phyloP scores from a whole-genome alignment of 2,888 invertebrate species.

The Drosophila villosipedis region DNA sequence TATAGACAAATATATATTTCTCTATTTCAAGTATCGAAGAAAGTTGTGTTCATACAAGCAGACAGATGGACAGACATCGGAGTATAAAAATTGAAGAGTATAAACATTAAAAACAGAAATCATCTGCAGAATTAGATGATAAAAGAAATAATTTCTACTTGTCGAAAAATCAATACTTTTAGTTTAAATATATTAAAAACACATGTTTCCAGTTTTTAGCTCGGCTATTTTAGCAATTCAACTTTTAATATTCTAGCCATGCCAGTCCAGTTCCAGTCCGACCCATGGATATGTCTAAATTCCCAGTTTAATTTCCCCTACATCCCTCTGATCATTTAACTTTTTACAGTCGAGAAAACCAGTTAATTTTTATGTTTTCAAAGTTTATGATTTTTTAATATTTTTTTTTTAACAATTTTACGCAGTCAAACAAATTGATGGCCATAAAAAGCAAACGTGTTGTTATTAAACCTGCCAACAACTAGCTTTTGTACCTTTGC shows the following conservation, averaged over 20 bases:
- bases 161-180: background rate
- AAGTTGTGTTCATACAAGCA: background rate
- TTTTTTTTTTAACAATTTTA: constrained; percentile 45
- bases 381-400: constrained; percentile 41
- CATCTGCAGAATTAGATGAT: background rate
- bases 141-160: background rate
- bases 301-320: background rate
- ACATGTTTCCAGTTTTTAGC: background rate
- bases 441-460: constrained; percentile 32
- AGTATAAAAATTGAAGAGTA: background rate
- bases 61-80: rapidly evolving
- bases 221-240: background rate
- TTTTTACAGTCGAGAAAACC: constrained; percentile 17
- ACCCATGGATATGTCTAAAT: background rate
- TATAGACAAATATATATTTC: background rate
- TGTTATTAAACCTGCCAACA: constrained; percentile 30
- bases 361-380: constrained; percentile 19
- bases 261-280: background rate
- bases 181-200: background rate
- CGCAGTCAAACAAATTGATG: constrained; percentile 39
- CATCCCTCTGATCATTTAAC: background rate
- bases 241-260: background rate
- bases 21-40: background rate
- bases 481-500: constrained; percentile 26
- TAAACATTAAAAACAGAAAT: background rate